A percentile compares a stretch with the other conserved stretches of the same genome.
phyloP scores from a whole-genome alignment of 2,113 vertebrate species.

The Halichoerus grypus region DNA sequence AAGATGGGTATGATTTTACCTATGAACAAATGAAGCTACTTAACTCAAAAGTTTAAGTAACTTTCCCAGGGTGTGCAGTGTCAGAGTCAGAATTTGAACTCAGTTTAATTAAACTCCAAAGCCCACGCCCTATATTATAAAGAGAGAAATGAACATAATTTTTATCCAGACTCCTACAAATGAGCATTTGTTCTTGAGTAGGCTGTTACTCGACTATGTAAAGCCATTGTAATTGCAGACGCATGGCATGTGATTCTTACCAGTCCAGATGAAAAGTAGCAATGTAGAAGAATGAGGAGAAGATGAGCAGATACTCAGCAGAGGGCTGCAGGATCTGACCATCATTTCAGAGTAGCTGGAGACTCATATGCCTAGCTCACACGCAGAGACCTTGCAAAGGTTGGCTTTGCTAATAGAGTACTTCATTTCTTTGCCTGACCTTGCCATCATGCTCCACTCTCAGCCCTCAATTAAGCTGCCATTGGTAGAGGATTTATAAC shows the following conservation, averaged over 20 bases:
- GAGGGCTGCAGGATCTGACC: not conserved
- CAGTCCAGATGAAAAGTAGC: not conserved
- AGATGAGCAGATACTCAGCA: not conserved
- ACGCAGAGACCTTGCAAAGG: not conserved
- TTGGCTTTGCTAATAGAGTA: not conserved
- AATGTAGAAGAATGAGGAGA: not conserved
- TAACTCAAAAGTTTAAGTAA: not conserved
- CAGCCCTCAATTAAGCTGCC: slow-evolving; percentile 46
- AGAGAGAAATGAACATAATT: not conserved
- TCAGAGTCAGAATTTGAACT: slow-evolving; percentile 19
- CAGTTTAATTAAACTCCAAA: slow-evolving; percentile 27
- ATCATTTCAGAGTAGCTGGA: not conserved
- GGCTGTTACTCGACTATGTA: not conserved
- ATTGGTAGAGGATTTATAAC: slow-evolving; percentile 63
- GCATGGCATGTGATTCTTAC: not conserved
- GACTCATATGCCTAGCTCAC: not conserved
- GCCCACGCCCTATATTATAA: not conserved
- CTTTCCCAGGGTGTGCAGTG: not conserved
- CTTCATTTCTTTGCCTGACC: slow-evolving; percentile 35
- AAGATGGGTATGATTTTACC: slow-evolving; percentile 34
- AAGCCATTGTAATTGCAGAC: slow-evolving; percentile 6
- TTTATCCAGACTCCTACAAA: not conserved
- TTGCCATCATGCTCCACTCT: not conserved
- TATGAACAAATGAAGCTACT: not conserved
- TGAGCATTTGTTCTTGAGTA: not conserved